phyloP scores from a whole-genome alignment of 2,113 vertebrate genomes.

The Cephalopterus ornatus region DNA sequence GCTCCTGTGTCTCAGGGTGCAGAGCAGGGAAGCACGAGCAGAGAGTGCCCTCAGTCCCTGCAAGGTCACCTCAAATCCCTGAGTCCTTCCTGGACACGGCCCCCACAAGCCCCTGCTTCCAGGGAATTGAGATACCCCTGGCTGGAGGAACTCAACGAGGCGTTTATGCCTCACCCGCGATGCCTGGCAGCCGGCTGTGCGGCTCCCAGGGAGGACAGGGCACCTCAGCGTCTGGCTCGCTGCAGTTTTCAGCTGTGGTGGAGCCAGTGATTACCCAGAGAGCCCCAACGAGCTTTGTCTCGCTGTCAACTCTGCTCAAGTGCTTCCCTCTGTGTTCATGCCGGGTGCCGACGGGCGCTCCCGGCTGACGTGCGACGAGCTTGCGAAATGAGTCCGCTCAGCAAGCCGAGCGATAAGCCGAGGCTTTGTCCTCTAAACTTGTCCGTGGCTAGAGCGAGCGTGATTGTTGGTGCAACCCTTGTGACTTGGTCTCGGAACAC shows the following conservation, averaged over 20 bases:
- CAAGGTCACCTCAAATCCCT: not conserved
- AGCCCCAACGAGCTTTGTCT: not conserved
- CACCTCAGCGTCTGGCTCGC: fast-evolving
- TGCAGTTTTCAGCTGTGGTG: not conserved
- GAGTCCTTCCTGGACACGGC: not conserved
- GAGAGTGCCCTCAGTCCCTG: not conserved
- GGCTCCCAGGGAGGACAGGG: fast-evolving
- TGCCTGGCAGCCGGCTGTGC: not conserved
- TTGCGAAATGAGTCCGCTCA: not conserved
- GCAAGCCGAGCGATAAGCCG: fast-evolving
- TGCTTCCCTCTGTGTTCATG: not conserved
- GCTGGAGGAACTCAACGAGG: not conserved
- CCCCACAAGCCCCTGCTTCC: fast-evolving
- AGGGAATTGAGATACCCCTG: fast-evolving
- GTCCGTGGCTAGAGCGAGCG: not conserved
- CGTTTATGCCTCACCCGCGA: fast-evolving
- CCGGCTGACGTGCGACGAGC: not conserved
- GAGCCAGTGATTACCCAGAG: not conserved
- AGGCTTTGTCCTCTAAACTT: not conserved
- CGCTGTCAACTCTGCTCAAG: not conserved
- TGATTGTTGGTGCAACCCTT: not conserved
- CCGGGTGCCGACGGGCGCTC: not conserved
- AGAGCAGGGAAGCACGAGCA: not conserved
- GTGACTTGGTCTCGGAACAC: not conserved
- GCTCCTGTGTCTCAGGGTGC: not conserved